Evolutionary conservation across 2,797 vertebrate species (phyloP), one percentile per base, ranked within the genome.

Genomic region (Sebastes itinus): DNA sequence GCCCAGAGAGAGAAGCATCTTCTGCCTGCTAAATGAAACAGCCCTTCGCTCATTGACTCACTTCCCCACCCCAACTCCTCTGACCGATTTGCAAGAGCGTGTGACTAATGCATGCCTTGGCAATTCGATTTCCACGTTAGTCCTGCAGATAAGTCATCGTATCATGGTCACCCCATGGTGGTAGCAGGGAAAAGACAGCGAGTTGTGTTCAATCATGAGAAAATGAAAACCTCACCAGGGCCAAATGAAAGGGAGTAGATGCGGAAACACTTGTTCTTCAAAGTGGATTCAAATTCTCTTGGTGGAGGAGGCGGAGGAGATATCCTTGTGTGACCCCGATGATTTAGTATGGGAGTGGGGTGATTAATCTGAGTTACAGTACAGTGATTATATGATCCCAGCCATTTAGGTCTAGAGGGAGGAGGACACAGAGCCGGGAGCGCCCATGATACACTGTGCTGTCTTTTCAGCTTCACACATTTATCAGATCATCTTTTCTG

Each of bases 1-100:
- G 63, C 78, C 77, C 32, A 27, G 72, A 64, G 77, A 68, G 77
- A 84, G 65, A 91, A 88, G 84, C 84, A 80, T 91, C 88, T 78
- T 80, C 85, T 83, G 91, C 84, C 84, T 89, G 86, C 90, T 89
- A 87, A 93, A 90, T 79, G 22, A 88, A 87, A 84, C 77, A 55
- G 79, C 84, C 65, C 35, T 30, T 58, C 49, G 38, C 78, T 76
- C 81, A 54, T 23, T 20, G 55, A 69, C 72, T 86, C 62, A 28
- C 46, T 54, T 82, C 61, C 27, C 63, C 71, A 60, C 52, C 74
- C 64, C 54, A 33, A 75, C 12, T 61, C 33, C 25, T 33, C 38
- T 16, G 33, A 75, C 27, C 13, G 3, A 72, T 72, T 67, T 8
- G 38, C 62, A 4, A 42, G 9, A 76, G 76, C n/a, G 30, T 32